phyloP scores from a whole-genome alignment of 2,113 vertebrate species.

The Aleadryas rufinucha region DNA sequence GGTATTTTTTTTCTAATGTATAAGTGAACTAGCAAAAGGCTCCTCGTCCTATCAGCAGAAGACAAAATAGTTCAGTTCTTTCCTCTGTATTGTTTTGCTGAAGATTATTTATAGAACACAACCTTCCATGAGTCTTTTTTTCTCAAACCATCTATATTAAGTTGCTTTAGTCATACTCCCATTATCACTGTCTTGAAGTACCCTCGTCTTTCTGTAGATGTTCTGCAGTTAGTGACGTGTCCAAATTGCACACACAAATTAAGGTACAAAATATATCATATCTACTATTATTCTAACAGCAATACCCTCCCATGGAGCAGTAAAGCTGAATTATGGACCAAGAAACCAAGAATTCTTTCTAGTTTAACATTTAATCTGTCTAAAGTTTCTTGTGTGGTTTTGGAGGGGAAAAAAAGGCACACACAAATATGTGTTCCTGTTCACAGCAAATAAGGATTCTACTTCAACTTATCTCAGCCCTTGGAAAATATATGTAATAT shows the following conservation, averaged over 20 bases:
- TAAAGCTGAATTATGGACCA: background rate
- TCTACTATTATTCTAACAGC: background rate
- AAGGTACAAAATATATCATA: background rate
- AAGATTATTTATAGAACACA: background rate
- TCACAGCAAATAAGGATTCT: background rate
- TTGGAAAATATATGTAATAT: background rate
- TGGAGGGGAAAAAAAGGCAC: accelerated
- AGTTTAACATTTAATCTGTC: background rate
- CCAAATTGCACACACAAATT: background rate
- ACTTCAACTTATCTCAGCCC: background rate
- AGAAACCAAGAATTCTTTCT: background rate
- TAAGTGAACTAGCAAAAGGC: background rate
- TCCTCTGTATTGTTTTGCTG: background rate
- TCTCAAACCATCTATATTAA: background rate
- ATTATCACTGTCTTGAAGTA: background rate
- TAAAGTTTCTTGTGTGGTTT: background rate
- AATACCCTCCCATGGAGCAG: background rate
- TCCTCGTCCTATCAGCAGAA: background rate
- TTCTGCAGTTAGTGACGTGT: background rate
- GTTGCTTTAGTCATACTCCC: background rate
- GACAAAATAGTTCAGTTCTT: background rate
- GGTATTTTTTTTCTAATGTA: background rate
- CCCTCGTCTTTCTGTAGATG: background rate
- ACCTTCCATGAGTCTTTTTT: background rate
- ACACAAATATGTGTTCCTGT: background rate